Evolutionary conservation across 2,113 vertebrate genomes (phyloP), one percentile per base, ranked within the genome.

Genomic region (Poeciliopsis retropinna): DNA sequence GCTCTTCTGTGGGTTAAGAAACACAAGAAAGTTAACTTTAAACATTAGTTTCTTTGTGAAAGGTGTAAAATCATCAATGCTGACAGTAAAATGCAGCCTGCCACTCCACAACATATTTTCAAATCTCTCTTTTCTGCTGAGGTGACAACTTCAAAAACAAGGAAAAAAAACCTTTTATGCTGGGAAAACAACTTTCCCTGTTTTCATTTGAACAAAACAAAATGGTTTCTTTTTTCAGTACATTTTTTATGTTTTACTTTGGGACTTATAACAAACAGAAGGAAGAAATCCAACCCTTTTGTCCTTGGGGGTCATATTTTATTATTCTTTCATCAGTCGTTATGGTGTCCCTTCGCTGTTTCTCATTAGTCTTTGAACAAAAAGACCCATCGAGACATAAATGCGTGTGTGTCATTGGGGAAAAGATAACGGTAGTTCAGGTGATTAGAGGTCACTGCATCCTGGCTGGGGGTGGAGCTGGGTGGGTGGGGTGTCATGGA

Each of bases 381-480:
- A 90, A 80, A 78, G 75, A 80, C 65, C 62, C 82, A 87, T 85
- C 73, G 70, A 73, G 81, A 39, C 0, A 32, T 0, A 68, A 61
- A 37, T 22, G 62, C 8, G 19, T 0, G 34, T 34, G 30, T 19
- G 80, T 85, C 80, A 70, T 75, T 15, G 62, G 82, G 73, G 85
- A 84, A 72, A 75, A 73, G 76, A 89, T 77, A 80, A 89, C 77
- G 67, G 78, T 83, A 19, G 69, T 32, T 78, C 82, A 85, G 87
- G 89, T 86, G 87, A 86, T 81, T 17, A 30, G 81, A 81, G 87
- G 90, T 90, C 88, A 82, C 29, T 51, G 80, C 83, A 65, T 85
- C 72, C 66, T 69, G 81, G 68, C 41, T 70, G 30, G 65, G 47
- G 60, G 14, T 13, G n/a, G 75, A 47, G 31, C 57, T 3, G 14